Percentiles rank a stretch among this genome's conserved stretches.
Conservation (phyloP, 2,888 invertebrate genomes). For the Tipula confusa region DNA sequence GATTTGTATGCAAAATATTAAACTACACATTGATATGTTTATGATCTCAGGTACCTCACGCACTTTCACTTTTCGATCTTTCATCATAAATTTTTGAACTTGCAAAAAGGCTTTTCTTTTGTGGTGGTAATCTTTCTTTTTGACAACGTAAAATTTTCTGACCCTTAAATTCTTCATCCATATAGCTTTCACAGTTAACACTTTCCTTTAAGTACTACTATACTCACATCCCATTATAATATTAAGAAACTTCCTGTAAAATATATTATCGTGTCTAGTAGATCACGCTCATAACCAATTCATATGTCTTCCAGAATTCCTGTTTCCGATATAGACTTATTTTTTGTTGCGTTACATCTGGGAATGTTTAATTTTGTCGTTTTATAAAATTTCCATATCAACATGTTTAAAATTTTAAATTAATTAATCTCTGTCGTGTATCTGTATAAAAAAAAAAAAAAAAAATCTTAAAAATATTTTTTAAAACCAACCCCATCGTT, state of each 20-base stretch:
- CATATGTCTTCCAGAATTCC: neutral
- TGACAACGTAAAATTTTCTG: too few relatives aligned
- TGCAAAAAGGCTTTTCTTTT: too few relatives aligned
- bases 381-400: neutral
- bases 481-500: constrained; percentile 4
- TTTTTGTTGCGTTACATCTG: constrained; percentile 8
- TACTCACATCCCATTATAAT: too few relatives aligned
- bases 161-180: too few relatives aligned
- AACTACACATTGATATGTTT: too few relatives aligned
- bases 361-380: neutral
- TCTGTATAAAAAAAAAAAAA: neutral
- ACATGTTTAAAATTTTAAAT: constrained; percentile 20
- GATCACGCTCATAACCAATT: neutral
- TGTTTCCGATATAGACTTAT: neutral
- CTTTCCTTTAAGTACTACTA: too few relatives aligned
- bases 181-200: too few relatives aligned
- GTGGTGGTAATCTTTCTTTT: too few relatives aligned
- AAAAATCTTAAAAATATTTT: neutral
- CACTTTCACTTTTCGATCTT: too few relatives aligned
- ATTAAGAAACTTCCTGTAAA: neutral
- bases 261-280: neutral
- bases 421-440: constrained; percentile 12
- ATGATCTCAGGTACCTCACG: too few relatives aligned
- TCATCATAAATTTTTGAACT: too few relatives aligned
- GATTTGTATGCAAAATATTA: too few relatives aligned